These are phyloP conservation scores for Aulostomus chinensis DNA, from an alignment of 2,797 vertebrate species.

Conservation along the genomic window DNA sequence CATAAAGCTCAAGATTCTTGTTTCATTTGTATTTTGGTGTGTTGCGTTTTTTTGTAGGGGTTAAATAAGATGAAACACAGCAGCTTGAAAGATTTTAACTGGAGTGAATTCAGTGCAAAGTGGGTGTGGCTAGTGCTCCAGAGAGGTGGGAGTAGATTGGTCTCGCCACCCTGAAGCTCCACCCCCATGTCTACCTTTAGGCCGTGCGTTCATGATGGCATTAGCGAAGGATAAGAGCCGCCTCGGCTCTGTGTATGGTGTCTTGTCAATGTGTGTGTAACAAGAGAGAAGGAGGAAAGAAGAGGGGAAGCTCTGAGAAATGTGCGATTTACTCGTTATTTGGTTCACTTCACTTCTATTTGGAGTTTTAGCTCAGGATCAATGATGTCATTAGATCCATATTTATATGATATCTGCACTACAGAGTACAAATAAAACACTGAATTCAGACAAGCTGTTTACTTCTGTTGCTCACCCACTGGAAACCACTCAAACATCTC, in stretches of 20 bases:
- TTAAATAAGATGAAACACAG: background rate
- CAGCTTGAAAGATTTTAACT: background rate
- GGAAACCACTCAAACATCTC: background rate
- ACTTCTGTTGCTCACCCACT: too few species aligned
- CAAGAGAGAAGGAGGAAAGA: slow-evolving; percentile 3
- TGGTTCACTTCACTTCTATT: too few species aligned
- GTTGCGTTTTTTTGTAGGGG: background rate
- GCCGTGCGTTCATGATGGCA: slow-evolving; percentile 22
- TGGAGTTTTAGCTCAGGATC: background rate
- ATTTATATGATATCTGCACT: background rate
- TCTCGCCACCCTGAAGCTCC: slow-evolving; percentile 46
- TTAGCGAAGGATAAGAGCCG: slow-evolving; percentile 24
- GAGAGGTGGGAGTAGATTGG: slow-evolving; percentile 14
- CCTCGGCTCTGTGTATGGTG: slow-evolving; percentile 8
- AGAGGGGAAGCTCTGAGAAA: background rate
- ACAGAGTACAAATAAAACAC: background rate
- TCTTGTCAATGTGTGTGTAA: slow-evolving; percentile 14
- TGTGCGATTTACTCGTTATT: too few species aligned
- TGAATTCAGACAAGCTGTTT: background rate
- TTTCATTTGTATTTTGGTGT: too few species aligned
- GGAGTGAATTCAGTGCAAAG: background rate
- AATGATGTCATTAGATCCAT: background rate
- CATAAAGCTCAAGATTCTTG: too few species aligned
- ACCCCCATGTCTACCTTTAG: slow-evolving; percentile 29
- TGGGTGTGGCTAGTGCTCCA: background rate